Base-by-base conservation (phyloP, 2,888 invertebrate species). In the Trichopoda pennipes region DNA sequence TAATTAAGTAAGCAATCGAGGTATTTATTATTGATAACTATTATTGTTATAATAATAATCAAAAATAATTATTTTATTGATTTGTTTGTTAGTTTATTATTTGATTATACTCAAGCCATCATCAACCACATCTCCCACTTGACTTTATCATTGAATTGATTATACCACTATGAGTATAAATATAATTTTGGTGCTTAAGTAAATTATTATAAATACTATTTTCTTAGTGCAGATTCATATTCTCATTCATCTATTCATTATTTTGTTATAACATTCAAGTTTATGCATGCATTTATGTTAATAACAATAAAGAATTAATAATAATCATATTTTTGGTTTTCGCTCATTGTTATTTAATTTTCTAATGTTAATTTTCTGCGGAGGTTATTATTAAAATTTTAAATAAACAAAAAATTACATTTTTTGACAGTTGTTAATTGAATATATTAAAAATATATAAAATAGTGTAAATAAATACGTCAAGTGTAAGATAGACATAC, bases 121-220 rank as follows among this genome's bases (percentile, higher is more conserved):
- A 60, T 51, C 42, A 23, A 55, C 44, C 55, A 17, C 49, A 44
- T 68, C 51, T 56, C 56, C 66, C 17, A 47, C 47, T 68, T 73
- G 66, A 58, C 49, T 75, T 75, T 38, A 12, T 12, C 1, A 38
- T 38, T 38, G 38, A 12, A 10, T 38, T 38, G 3, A 2, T 38
- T 38, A 38, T 38, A 12, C 2, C 12, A 3, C 12, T 81, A 68
- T 70, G 76, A 76, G 76, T 72, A 81, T 72, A 72, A 81, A 76
- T n/a, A n/a, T n/a, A n/a, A n/a, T 12, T 38, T 68, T 64, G 60
- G 75, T 75, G 80, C 47, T 80, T 70, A 80, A 80, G 75, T 80
- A 80, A 44, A 79, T 60, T 70, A 10, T 70, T 58, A 23, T 58
- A 35, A 35, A 49, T 35, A 60, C 16, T n/a, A 42, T 68, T 53